These are phyloP conservation scores for Psittacula derbiana DNA, from an alignment of 2,797 vertebrate genomes.

Conservation along the genomic window DNA sequence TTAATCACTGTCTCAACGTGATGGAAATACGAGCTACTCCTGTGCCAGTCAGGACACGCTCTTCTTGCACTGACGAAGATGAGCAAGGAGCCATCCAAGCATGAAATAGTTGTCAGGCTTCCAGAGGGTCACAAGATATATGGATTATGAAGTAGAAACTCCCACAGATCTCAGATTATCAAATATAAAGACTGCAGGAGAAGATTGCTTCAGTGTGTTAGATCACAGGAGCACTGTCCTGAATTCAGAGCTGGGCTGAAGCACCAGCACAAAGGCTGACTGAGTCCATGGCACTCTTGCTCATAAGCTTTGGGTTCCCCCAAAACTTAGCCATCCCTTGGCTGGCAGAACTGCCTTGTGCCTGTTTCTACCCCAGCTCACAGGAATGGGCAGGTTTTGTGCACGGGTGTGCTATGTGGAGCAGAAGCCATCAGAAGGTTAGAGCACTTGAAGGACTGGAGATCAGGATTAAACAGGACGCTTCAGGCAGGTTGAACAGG, in stretches of 20 bases:
- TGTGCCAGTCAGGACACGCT: constrained; percentile 50
- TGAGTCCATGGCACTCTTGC: not conserved
- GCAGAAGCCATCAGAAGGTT: not conserved
- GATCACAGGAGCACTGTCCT: not conserved
- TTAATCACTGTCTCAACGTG: not conserved
- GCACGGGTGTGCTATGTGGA: not conserved
- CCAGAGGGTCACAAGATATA: constrained; percentile 69
- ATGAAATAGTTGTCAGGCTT: constrained; percentile 69
- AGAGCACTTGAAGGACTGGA: not conserved
- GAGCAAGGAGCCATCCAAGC: constrained; percentile 52
- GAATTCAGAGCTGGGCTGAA: not conserved
- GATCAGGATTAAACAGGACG: not conserved
- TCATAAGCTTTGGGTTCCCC: not conserved
- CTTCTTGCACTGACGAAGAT: constrained; percentile 20
- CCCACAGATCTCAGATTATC: constrained; percentile 52
- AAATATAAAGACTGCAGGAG: constrained; percentile 20
- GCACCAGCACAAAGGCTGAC: not conserved
- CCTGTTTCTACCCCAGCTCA: not conserved
- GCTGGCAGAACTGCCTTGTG: fast-evolving
- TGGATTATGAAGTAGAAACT: constrained; percentile 64
- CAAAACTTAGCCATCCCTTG: fast-evolving
- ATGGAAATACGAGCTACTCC: constrained; percentile 44
- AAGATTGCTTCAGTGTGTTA: not conserved
- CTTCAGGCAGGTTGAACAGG: not conserved
- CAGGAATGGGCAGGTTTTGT: not conserved